These are phyloP conservation scores for Hemicordylus capensis DNA, from an alignment of 2,113 vertebrate species.

Conservation along the genomic window DNA sequence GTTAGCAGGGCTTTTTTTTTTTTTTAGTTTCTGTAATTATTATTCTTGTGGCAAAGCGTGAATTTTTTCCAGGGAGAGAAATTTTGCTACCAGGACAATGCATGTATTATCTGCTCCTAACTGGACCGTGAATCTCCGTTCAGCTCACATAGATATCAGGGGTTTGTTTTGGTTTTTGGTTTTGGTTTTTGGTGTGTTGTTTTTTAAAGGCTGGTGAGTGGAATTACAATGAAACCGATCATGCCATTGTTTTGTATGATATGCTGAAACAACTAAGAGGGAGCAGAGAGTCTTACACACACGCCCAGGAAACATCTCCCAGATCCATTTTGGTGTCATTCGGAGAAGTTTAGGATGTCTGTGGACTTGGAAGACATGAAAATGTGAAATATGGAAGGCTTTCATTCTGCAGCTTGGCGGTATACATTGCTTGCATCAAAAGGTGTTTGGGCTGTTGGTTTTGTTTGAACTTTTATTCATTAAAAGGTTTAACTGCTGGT, in stretches of 20 bases:
- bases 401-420: slow-evolving; percentile 72
- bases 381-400: slow-evolving; percentile 75
- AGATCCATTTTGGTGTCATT: slow-evolving; percentile 71
- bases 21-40: slow-evolving; percentile 83
- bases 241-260: slow-evolving; percentile 74
- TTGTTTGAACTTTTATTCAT: slow-evolving; percentile 65
- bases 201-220: slow-evolving; percentile 76
- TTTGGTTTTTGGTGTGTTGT: slow-evolving; percentile 18
- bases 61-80: slow-evolving; percentile 82
- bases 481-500: slow-evolving; percentile 71
- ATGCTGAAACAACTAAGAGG: slow-evolving; percentile 67
- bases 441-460: slow-evolving; percentile 71
- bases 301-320: slow-evolving; percentile 48
- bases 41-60: slow-evolving; percentile 82
- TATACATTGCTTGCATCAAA: slow-evolving; percentile 75
- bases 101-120: slow-evolving; percentile 88
- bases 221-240: slow-evolving; percentile 78
- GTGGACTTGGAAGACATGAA: slow-evolving; percentile 77
- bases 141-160: slow-evolving; percentile 85
- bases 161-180: slow-evolving; percentile 2
- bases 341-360: slow-evolving; percentile 78
- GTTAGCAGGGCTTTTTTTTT: slow-evolving; percentile 73
- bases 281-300: slow-evolving; percentile 40
- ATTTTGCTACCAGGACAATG: slow-evolving; percentile 89
- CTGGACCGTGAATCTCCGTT: slow-evolving; percentile 86